Evolutionary conservation across 2,888 invertebrate species (phyloP).

Genomic region (Meteorus colon): DNA sequence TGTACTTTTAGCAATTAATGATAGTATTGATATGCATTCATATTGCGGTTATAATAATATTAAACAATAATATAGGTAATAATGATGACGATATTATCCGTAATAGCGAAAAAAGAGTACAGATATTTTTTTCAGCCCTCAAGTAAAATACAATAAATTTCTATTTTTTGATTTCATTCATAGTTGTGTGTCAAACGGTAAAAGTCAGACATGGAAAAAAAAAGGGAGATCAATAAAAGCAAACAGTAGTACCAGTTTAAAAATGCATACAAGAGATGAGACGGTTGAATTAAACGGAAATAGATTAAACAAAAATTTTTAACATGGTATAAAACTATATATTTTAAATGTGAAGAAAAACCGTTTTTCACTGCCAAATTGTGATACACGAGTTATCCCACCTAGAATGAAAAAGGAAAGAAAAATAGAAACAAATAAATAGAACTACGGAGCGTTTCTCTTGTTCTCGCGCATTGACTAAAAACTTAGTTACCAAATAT

Average conservation of each 20-base stretch:
- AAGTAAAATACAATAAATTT: conserved; percentile 45
- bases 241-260: conserved; percentile 8
- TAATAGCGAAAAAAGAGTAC: conserved; percentile 8
- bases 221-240: conserved; percentile 20
- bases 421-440: conserved; percentile 17
- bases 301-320: conserved; percentile 41
- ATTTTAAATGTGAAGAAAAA: conserved; percentile 62
- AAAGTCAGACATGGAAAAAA: conserved; percentile 29
- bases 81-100: neutral
- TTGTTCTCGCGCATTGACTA: conserved; percentile 61
- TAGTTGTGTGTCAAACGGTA: conserved; percentile 40
- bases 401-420: conserved; percentile 20
- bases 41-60: neutral
- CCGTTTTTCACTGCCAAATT: conserved; percentile 72
- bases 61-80: conserved; percentile 4
- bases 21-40: neutral
- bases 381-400: conserved; percentile 67
- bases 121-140: conserved; percentile 30
- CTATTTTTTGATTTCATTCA: conserved; percentile 60
- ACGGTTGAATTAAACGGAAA: conserved; percentile 45
- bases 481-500: conserved; percentile 50
- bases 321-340: conserved; percentile 51
- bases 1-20: conserved; percentile 3
- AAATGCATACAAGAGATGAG: conserved; percentile 31
- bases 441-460: conserved; percentile 35